A percentile compares a stretch with the other conserved stretches of the same genome.
These are phyloP conservation scores for Drosophila dives DNA, from an alignment of 2,888 invertebrate species.

Conservation along the genomic window DNA sequence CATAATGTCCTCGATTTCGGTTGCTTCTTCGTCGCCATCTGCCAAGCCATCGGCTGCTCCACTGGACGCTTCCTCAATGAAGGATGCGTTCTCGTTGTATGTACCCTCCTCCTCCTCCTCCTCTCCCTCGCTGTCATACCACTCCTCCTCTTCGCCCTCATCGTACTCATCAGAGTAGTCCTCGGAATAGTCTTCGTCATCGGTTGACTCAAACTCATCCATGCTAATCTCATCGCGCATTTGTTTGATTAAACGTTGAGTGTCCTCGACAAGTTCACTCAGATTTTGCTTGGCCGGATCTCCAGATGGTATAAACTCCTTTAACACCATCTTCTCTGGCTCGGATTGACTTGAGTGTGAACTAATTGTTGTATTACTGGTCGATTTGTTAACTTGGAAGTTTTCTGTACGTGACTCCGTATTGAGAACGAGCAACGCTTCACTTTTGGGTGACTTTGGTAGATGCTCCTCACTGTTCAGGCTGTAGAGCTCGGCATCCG, in stretches of 20 bases:
- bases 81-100: constrained; percentile 76
- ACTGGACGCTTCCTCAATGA: constrained; percentile 76
- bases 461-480: constrained; percentile 69
- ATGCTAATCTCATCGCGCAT: constrained; percentile 89
- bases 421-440: constrained; percentile 62
- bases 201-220: constrained; percentile 85
- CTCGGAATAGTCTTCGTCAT: constrained; percentile 85
- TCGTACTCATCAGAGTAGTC: constrained; percentile 86
- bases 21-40: constrained; percentile 66
- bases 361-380: constrained; percentile 66
- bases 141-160: constrained; percentile 79
- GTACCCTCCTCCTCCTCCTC: constrained; percentile 77
- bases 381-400: constrained; percentile 48
- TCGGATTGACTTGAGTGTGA: constrained; percentile 67
- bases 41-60: constrained; percentile 35
- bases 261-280: constrained; percentile 87
- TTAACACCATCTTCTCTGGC: constrained; percentile 50
- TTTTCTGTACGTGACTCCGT: constrained; percentile 23
- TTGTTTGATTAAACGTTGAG: constrained; percentile 88
- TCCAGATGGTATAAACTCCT: constrained; percentile 81
- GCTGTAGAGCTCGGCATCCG: constrained; percentile 76
- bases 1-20: constrained; percentile 69
- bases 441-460: constrained; percentile 57
- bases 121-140: constrained; percentile 74
- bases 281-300: constrained; percentile 84